Base-by-base conservation (phyloP, 2,888 invertebrate species). In the Lasioglossum lativentre region DNA sequence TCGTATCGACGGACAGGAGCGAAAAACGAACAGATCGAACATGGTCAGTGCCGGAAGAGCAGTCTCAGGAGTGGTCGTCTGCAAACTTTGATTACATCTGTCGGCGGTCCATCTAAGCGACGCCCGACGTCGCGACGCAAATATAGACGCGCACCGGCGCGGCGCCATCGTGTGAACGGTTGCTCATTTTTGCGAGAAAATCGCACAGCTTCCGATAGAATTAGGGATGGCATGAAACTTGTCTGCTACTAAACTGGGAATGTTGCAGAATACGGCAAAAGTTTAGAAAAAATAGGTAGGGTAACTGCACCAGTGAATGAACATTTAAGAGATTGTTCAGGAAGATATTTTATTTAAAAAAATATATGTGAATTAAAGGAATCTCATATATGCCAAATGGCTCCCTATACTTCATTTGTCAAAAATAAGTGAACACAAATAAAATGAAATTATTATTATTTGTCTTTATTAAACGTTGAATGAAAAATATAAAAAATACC, bases 21-120 rank as follows among this genome's bases (percentile, higher is more conserved):
- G 70, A 78, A 82, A 83, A 85, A 80, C 66, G 79, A 82, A 88
- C 91, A n/a, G 74, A 92, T 93, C 89, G 92, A 90, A 91, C 86
- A 89, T 84, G 86, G 86, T 88, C 88, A 85, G 73, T 81, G 59
- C 82, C 78, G 86, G 76, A 83, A 66, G 79, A 85, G 84, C 82
- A 89, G 88, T 85, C 87, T 80, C 86, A 82, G 89, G 91, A 91
- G 90, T 89, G 91, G 86, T 92, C 90, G 93, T 93, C 93, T 93
- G 92, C 91, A 93, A 93, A 93, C 93, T 93, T 93, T 93, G 93
- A 93, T 93, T 93, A 93, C 93, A 93, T 93, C 93, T 93, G 89
- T 89, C 89, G 78, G 86, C 86, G 88, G 88, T 84, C 88, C 88
- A 80, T 86, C 85, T 84, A 82, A 85, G 77, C 85, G 84, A 38